Evolutionary conservation across 2,888 invertebrate species (phyloP).

Genomic region (Strigamia transsilvanica): DNA sequence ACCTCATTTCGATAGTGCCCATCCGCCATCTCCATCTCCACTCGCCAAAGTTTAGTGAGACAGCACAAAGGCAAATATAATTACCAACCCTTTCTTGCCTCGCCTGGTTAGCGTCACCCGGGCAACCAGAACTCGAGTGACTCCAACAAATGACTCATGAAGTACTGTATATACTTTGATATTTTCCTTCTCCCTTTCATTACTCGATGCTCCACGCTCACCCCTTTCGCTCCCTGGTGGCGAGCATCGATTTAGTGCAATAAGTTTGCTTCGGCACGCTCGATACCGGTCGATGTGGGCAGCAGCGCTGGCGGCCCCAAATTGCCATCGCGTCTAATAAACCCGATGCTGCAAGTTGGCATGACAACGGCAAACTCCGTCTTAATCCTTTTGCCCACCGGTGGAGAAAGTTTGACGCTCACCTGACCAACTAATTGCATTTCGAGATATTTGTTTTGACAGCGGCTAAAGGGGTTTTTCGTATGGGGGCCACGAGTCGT

Average conservation of each 20-base stretch:
- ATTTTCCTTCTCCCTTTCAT: not conserved
- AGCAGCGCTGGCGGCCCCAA: too few relatives aligned
- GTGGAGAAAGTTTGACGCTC: too few relatives aligned
- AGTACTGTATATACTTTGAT: constrained; percentile 5
- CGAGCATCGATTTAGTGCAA: not conserved
- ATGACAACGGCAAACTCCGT: too few relatives aligned
- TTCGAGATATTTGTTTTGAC: too few relatives aligned
- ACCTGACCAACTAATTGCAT: too few relatives aligned
- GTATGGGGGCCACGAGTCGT: too few relatives aligned
- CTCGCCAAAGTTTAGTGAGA: not conserved
- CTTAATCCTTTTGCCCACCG: too few relatives aligned
- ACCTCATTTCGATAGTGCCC: not conserved
- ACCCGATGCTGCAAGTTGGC: too few relatives aligned
- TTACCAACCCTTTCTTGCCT: not conserved
- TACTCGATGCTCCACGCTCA: not conserved
- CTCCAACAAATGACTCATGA: constrained; percentile 9
- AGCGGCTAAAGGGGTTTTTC: too few relatives aligned
- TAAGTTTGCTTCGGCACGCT: too few relatives aligned
- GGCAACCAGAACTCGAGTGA: not conserved
- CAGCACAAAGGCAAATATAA: constrained; percentile 14
- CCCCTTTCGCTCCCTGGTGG: constrained; percentile 10
- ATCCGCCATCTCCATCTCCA: not conserved
- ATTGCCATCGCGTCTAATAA: too few relatives aligned
- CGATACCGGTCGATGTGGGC: too few relatives aligned
- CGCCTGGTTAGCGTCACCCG: not conserved